Evolutionary conservation across 2,113 vertebrate genomes (phyloP).

Genomic region (Thryonomys swinderianus): DNA sequence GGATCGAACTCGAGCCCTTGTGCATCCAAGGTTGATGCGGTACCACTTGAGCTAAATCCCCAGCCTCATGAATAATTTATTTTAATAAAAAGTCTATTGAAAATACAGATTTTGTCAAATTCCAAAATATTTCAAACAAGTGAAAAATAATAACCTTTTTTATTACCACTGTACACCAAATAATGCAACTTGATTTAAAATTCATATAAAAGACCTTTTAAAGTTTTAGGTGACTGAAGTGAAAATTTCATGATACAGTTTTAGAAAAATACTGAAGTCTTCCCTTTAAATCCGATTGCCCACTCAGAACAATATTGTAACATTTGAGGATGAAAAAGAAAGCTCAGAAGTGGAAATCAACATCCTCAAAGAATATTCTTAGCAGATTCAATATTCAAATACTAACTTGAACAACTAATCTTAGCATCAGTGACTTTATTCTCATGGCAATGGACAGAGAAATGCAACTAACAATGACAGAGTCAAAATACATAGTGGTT

Average conservation of each 20-base stretch:
- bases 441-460: not conserved
- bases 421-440: not conserved
- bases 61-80: too few relatives aligned
- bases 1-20: too few relatives aligned
- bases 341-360: slow-evolving; percentile 10
- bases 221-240: slow-evolving; percentile 6
- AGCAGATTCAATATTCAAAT: not conserved
- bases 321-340: not conserved
- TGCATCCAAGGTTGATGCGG: too few relatives aligned
- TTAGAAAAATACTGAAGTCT: not conserved
- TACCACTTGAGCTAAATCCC: too few relatives aligned
- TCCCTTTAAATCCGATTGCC: not conserved
- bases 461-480: not conserved
- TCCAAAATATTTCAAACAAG: not conserved
- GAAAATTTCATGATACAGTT: not conserved
- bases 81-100: not conserved
- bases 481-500: slow-evolving; percentile 21
- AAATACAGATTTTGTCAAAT: not conserved
- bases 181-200: not conserved
- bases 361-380: not conserved
- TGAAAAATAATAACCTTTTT: slow-evolving; percentile 1
- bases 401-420: slow-evolving; percentile 11
- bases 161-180: not conserved
- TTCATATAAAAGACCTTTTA: not conserved
- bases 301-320: not conserved